Evolutionary conservation across 2,797 vertebrate species (phyloP).

Genomic region (Danio tinwini): DNA sequence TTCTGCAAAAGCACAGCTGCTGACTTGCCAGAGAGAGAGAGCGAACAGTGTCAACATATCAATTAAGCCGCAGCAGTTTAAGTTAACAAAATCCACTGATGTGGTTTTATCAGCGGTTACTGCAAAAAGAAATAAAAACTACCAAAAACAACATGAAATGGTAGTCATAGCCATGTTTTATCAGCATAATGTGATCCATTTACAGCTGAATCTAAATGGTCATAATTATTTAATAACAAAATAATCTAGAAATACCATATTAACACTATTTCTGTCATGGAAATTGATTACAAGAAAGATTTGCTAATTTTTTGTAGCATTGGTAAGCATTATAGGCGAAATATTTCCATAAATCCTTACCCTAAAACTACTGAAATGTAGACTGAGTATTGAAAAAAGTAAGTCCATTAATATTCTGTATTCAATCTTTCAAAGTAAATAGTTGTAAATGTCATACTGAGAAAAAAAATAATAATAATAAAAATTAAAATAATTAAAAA

Average conservation of each 20-base stretch:
- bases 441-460: too few relatives aligned
- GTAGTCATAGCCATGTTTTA: neutral
- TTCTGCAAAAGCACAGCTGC: slow-evolving; percentile 22
- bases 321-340: neutral
- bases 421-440: neutral
- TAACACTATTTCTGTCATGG: neutral
- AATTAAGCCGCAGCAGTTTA: neutral
- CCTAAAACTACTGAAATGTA: neutral
- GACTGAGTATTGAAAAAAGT: neutral
- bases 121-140: neutral
- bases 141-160: neutral
- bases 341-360: neutral
- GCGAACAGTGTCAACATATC: slow-evolving; percentile 47
- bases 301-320: too few relatives aligned
- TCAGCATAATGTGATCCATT: neutral
- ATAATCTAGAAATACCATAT: too few relatives aligned
- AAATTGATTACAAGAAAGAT: too few relatives aligned
- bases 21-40: slow-evolving; percentile 51
- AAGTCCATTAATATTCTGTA: neutral
- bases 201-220: neutral
- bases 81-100: neutral
- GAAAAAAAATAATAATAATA: too few relatives aligned
- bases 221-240: too few relatives aligned
- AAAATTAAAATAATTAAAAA: too few relatives aligned
- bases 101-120: neutral